Conservation (phyloP, 2,797 vertebrate species). For the Rhinoraja longicauda region DNA sequence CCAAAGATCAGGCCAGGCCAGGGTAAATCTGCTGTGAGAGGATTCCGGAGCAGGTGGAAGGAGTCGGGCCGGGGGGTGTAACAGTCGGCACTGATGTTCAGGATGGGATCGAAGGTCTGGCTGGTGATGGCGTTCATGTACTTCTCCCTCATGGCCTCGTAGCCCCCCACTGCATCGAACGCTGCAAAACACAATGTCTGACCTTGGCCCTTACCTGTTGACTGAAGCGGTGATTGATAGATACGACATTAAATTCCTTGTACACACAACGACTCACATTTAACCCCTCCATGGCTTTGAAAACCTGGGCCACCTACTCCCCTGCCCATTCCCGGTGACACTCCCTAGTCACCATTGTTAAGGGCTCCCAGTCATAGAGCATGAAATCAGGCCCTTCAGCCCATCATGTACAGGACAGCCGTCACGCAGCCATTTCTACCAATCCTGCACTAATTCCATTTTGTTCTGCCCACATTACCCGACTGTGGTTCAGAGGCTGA, state of each 20-base stretch:
- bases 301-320: too few relatives aligned
- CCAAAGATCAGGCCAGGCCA: slow-evolving; percentile 85
- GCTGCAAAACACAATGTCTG: slow-evolving; percentile 50
- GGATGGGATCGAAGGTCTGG: slow-evolving; percentile 40
- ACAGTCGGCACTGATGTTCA: slow-evolving; percentile 53
- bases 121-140: slow-evolving; percentile 70
- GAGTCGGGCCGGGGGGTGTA: slow-evolving; percentile 72
- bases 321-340: neutral
- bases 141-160: slow-evolving; percentile 61
- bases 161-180: slow-evolving; percentile 75
- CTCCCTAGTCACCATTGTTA: neutral
- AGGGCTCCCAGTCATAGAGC: neutral
- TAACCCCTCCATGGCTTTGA: too few relatives aligned
- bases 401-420: too few relatives aligned
- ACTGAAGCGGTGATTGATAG: neutral
- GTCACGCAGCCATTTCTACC: too few relatives aligned
- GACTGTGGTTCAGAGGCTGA: too few relatives aligned
- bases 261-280: too few relatives aligned
- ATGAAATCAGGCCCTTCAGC: too few relatives aligned
- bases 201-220: neutral
- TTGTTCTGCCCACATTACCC: too few relatives aligned
- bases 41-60: slow-evolving; percentile 80
- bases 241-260: neutral
- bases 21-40: slow-evolving; percentile 72
- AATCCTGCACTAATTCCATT: too few relatives aligned